These are phyloP conservation scores for Dryobotodes eremita DNA, from an alignment of 2,888 invertebrate genomes.

Conservation along the genomic window DNA sequence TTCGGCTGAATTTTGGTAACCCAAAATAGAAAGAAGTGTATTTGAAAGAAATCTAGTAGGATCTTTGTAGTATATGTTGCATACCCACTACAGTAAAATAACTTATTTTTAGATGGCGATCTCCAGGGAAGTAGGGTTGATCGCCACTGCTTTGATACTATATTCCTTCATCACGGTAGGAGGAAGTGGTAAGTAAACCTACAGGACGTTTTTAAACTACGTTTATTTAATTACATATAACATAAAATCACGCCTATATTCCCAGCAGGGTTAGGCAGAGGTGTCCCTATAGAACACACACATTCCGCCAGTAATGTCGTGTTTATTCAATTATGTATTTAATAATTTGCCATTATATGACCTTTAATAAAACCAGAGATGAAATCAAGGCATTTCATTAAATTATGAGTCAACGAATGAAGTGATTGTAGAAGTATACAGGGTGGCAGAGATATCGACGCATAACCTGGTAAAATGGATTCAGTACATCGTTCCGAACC, in stretches of 20 bases:
- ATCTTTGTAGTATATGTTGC: background rate
- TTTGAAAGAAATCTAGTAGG: background rate
- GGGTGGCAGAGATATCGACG: too few relatives aligned
- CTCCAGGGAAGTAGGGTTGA: conserved; percentile 32
- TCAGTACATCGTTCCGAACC: too few relatives aligned
- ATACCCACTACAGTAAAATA: background rate
- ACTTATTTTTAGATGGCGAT: conserved; percentile 57
- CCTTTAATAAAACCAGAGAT: background rate
- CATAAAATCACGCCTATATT: too few relatives aligned
- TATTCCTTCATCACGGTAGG: conserved; percentile 42
- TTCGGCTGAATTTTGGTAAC: background rate
- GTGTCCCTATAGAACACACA: too few relatives aligned
- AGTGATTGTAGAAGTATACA: background rate
- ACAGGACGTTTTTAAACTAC: background rate
- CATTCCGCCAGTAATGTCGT: too few relatives aligned
- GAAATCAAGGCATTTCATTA: background rate
- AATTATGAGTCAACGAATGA: background rate
- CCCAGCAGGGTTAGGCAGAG: too few relatives aligned
- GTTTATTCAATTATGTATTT: too few relatives aligned
- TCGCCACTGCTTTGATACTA: conserved; percentile 42
- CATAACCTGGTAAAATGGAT: too few relatives aligned
- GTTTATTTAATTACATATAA: background rate
- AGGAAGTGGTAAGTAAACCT: conserved; percentile 48
- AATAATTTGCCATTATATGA: background rate
- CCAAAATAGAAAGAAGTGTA: background rate